Evolutionary conservation across 1,140 invertebrate genomes (phyloP).

Genomic region (Drosophila navojoa): DNA sequence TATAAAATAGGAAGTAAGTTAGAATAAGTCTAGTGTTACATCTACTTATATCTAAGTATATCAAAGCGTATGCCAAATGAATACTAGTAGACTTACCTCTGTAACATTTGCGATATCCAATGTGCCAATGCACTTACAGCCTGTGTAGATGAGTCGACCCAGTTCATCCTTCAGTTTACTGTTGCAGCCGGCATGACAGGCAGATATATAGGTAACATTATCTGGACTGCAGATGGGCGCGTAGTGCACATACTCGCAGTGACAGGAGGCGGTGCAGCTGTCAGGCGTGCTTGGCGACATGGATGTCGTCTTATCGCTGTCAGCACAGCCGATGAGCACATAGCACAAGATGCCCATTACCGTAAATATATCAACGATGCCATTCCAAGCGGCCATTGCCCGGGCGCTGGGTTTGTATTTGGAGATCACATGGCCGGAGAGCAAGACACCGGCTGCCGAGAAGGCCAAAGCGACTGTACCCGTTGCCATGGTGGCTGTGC

Average conservation of each 20-base stretch:
- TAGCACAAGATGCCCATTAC: slow-evolving; percentile 87
- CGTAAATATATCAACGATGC: slow-evolving; percentile 87
- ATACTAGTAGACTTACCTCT: slow-evolving; percentile 15
- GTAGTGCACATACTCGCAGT: slow-evolving; percentile 88
- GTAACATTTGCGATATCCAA: background rate
- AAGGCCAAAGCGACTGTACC: slow-evolving; percentile 89
- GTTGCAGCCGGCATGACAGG: slow-evolving; percentile 89
- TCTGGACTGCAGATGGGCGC: slow-evolving; percentile 88
- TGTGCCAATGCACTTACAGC: slow-evolving; percentile 41
- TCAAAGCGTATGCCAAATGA: too few relatives aligned
- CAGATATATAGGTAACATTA: slow-evolving; percentile 87
- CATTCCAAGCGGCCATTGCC: slow-evolving; percentile 89
- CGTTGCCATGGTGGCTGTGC: slow-evolving; percentile 87
- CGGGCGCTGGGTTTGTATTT: slow-evolving; percentile 88
- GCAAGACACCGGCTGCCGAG: slow-evolving; percentile 88
- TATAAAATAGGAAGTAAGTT: too few relatives aligned
- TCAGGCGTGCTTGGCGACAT: slow-evolving; percentile 32
- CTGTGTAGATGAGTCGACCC: slow-evolving; percentile 65
- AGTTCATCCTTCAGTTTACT: slow-evolving; percentile 54
- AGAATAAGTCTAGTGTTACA: too few relatives aligned
- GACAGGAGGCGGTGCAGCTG: slow-evolving; percentile 86
- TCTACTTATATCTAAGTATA: too few relatives aligned
- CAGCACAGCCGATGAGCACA: slow-evolving; percentile 88
- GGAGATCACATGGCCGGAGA: slow-evolving; percentile 88
- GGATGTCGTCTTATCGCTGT: slow-evolving; percentile 70